Base-by-base conservation (phyloP, 2,888 invertebrate species). In the Lithophane ornitopus region DNA sequence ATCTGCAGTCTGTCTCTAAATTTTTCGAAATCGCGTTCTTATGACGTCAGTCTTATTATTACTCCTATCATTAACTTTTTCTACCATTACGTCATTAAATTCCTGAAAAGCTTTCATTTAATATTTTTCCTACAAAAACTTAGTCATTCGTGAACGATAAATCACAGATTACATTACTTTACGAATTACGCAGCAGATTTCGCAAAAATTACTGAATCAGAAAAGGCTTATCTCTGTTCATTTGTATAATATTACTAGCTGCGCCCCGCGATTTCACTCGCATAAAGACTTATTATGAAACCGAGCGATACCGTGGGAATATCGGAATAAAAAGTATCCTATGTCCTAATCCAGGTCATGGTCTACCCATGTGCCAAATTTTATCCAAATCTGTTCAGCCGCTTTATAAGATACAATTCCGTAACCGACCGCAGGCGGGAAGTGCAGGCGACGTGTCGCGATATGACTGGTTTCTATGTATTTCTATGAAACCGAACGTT, bases 161-260 rank as follows among this genome's bases (percentile, higher is more conserved):
- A 34, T 58, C 62, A 34, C 58, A 34, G 82, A 82, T 77, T 41
- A 80, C 1, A 54, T 74, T 62, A 54, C 39, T 26, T 16, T 58
- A 61, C n/a, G n/a, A 39, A 11, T n/a, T 28, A 71, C 41, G 28
- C 58, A 83, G 54, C 58, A 63, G 28, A 76, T 78, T 82, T 61
- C 54, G 63, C 34, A 39, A 80, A 70, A 86, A 73, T 66, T 68
- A 66, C 74, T 81, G 65, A 86, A 78, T 84, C 74, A 84, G 76
- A 81, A 58, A 76, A 0, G 59, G 69, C 72, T 80, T 76, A 83
- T 76, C 75, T 71, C 14, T 12, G 28, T 49, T 75, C n/a, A 66
- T 73, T 73, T 61, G 16, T 28, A 14, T 52, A 39, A 49, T 26
- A 52, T 58, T 54, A 67, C 34, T 34, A 2, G 34, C 34, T 34